Evolutionary conservation across 1,140 invertebrate genomes (phyloP).

Genomic region (Drosophila rufa): DNA sequence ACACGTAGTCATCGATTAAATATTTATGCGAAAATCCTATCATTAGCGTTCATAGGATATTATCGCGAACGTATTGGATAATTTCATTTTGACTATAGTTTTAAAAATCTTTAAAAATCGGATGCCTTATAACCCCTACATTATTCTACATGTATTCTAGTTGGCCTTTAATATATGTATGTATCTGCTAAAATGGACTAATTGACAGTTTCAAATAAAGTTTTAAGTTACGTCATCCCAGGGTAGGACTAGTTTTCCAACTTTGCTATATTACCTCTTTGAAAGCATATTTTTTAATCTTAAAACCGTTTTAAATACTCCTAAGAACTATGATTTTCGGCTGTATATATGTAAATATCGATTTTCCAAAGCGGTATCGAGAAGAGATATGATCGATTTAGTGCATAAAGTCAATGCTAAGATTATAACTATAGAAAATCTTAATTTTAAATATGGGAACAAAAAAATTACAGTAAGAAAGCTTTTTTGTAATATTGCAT

Average conservation of each 20-base stretch:
- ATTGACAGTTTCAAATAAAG: constrained; percentile 66
- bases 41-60: constrained; percentile 22
- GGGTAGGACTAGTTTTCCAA: constrained; percentile 29
- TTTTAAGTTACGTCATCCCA: constrained; percentile 5
- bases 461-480: too few relatives aligned
- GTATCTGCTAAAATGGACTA: constrained; percentile 67
- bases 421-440: too few relatives aligned
- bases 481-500: too few relatives aligned
- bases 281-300: not conserved
- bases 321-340: too few relatives aligned
- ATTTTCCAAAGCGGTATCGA: not conserved
- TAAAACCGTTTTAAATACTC: not conserved
- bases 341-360: too few relatives aligned
- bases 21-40: constrained; percentile 52
- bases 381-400: too few relatives aligned
- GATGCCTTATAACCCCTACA: constrained; percentile 26
- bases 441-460: too few relatives aligned
- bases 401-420: too few relatives aligned
- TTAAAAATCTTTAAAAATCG: constrained; percentile 48
- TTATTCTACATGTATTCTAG: constrained; percentile 26
- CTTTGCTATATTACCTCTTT: constrained; percentile 1
- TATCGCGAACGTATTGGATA: constrained; percentile 1
- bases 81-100: constrained; percentile 26
- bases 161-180: constrained; percentile 13
- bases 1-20: constrained; percentile 71